Base-by-base conservation (phyloP, 2,113 vertebrate genomes). In the Cebidichthys violaceus region DNA sequence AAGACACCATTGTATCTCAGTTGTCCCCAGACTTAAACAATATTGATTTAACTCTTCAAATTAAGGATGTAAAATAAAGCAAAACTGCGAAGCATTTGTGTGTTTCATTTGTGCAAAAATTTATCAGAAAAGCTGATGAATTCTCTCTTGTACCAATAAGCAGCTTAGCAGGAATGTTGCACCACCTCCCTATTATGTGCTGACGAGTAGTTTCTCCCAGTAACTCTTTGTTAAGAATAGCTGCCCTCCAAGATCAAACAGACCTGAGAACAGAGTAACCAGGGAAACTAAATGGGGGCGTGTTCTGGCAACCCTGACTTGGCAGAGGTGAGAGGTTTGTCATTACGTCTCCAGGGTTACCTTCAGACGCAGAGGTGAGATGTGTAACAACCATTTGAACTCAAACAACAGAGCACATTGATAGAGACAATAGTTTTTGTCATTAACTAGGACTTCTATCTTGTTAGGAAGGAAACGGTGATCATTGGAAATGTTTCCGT, bases 261-360 rank as follows among this genome's bases (percentile, higher is more conserved):
- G 8, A 24, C 50, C 15, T 22, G 27, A 52, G 66, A n/a, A 65
- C 82, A 64, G 17, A 76, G 79, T 83, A 68, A 85, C 86, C 37
- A 45, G 22, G 83, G 79, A 80, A 80, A 80, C 86, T 27, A 64
- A 70, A n/a, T 14, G 15, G 35, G 60, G 67, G 41, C 6, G 8
- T 70, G 60, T 67, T 52, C 45, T 68, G 66, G 39, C 39, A 79
- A 13, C 10, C 15, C 31, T 43, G 20, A 47, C 35, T 41, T 65
- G 68, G 59, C 55, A 70, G 71, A 22, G 24, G 31, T 1, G 15
- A 17, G 17, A 37, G 24, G 47, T 57, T 71, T 76, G 67, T 78
- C 9, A 13, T 78, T 50, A 18, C 9, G 41, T 86, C 66, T 79
- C 85, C 47, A 55, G 2, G 71, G 88, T 82, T 79, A 89, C 79